Evolutionary conservation across 2,888 invertebrate species (phyloP).

Genomic region (Gastracanthus pulcherrimus): DNA sequence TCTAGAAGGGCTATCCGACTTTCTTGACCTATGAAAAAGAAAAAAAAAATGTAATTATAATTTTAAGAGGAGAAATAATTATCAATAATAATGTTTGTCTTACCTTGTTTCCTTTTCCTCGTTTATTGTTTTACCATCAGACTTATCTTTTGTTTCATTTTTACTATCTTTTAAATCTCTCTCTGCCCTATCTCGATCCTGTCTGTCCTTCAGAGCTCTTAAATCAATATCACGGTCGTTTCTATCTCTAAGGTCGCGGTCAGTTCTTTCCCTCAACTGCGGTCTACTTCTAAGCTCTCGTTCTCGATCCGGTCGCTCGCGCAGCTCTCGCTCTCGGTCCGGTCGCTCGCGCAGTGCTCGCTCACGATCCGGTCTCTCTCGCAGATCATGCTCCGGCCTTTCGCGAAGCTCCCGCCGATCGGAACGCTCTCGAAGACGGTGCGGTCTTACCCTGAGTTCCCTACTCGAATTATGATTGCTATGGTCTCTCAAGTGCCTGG

Average conservation of each 20-base stretch:
- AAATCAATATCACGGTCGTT: slow-evolving; percentile 66
- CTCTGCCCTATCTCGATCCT: slow-evolving; percentile 63
- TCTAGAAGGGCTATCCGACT: slow-evolving; percentile 71
- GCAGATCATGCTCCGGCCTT: slow-evolving; percentile 64
- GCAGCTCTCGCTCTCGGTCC: slow-evolving; percentile 55
- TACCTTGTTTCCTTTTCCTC: slow-evolving; percentile 72
- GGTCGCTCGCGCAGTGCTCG: slow-evolving; percentile 58
- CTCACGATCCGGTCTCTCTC: slow-evolving; percentile 59
- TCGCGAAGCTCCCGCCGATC: slow-evolving; percentile 59
- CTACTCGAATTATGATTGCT: slow-evolving; percentile 45
- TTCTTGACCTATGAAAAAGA: slow-evolving; percentile 62
- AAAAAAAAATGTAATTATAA: background rate
- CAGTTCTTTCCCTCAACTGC: slow-evolving; percentile 67
- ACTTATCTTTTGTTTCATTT: slow-evolving; percentile 68
- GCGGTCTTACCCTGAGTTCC: slow-evolving; percentile 45
- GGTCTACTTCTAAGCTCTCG: slow-evolving; percentile 67
- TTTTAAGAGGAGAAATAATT: background rate
- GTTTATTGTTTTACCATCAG: slow-evolving; percentile 62
- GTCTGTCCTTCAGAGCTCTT: slow-evolving; percentile 65
- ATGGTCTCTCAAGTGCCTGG: slow-evolving; percentile 64
- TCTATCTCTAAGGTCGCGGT: slow-evolving; percentile 67
- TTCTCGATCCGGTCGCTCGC: slow-evolving; percentile 63
- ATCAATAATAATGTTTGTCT: slow-evolving; percentile 18
- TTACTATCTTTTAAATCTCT: slow-evolving; percentile 67
- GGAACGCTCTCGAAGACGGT: slow-evolving; percentile 23